Evolutionary conservation across 2,797 vertebrate genomes (phyloP).

Genomic region (Coracias cyanogaster): DNA sequence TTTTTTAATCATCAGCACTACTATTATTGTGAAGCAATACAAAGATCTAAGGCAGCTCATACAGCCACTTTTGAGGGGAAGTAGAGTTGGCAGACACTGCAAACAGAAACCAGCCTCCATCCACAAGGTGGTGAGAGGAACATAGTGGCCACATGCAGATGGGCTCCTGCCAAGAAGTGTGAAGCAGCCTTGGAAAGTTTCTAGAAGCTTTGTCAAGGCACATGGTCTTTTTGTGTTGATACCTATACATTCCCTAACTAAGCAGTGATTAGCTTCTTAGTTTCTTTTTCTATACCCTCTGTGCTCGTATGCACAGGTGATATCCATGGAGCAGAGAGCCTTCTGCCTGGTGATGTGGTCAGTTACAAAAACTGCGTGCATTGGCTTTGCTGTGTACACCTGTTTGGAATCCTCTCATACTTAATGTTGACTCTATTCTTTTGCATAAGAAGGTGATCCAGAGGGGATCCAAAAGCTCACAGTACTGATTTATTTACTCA

Average conservation of each 20-base stretch:
- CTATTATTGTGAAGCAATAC: neutral
- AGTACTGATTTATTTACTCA: neutral
- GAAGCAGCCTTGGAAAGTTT: neutral
- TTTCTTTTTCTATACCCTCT: neutral
- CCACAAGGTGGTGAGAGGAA: neutral
- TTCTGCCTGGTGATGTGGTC: neutral
- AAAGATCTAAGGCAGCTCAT: neutral
- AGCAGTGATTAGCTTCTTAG: neutral
- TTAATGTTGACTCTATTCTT: neutral
- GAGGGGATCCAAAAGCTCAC: neutral
- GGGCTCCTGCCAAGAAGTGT: neutral
- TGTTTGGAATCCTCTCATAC: neutral
- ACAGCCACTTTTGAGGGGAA: neutral
- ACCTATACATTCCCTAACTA: neutral
- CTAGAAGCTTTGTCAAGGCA: neutral
- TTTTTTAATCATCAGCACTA: neutral
- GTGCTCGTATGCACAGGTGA: neutral
- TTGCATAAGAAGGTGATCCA: neutral
- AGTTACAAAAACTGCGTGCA: neutral
- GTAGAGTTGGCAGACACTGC: neutral
- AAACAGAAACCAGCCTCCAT: neutral
- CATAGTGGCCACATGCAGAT: neutral
- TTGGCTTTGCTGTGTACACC: neutral
- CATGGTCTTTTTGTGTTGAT: accelerated
- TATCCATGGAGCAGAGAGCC: neutral